phyloP scores from a whole-genome alignment of 2,888 invertebrate genomes.

The Acronicta psi region DNA sequence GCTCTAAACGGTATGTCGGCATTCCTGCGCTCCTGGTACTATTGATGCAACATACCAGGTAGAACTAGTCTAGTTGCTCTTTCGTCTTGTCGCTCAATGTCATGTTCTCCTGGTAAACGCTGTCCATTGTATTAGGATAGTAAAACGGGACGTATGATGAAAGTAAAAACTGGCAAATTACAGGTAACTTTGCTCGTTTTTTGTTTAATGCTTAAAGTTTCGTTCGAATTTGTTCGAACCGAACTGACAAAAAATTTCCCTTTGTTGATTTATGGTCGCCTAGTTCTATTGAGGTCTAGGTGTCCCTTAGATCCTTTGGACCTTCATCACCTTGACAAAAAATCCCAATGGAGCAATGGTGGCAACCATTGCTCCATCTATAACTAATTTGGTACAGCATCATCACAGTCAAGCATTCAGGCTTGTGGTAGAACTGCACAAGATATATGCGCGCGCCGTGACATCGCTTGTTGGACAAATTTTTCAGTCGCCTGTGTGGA shows the following conservation, averaged over 20 bases:
- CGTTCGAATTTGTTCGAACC: too few relatives aligned
- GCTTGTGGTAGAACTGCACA: slow-evolving; percentile 12
- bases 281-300: too few relatives aligned
- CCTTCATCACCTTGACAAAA: too few relatives aligned
- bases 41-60: slow-evolving; percentile 27
- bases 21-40: slow-evolving; percentile 45
- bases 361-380: too few relatives aligned
- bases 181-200: slow-evolving; percentile 14
- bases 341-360: too few relatives aligned
- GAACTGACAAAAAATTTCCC: too few relatives aligned
- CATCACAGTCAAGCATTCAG: slow-evolving; percentile 28
- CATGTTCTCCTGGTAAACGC: slow-evolving; percentile 33
- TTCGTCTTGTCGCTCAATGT: slow-evolving; percentile 7
- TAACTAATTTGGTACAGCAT: too few relatives aligned
- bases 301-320: too few relatives aligned
- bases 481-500: slow-evolving; percentile 61
- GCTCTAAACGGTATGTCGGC: slow-evolving; percentile 15
- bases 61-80: not conserved
- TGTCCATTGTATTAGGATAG: slow-evolving; percentile 5
- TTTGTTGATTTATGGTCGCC: too few relatives aligned
- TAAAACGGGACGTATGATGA: too few relatives aligned
- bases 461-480: slow-evolving; percentile 47
- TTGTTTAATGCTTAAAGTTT: too few relatives aligned
- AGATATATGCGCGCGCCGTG: slow-evolving; percentile 43
- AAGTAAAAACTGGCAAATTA: too few relatives aligned